Evolutionary conservation across 2,888 invertebrate species (phyloP).

Genomic region (Limenitis camilla): DNA sequence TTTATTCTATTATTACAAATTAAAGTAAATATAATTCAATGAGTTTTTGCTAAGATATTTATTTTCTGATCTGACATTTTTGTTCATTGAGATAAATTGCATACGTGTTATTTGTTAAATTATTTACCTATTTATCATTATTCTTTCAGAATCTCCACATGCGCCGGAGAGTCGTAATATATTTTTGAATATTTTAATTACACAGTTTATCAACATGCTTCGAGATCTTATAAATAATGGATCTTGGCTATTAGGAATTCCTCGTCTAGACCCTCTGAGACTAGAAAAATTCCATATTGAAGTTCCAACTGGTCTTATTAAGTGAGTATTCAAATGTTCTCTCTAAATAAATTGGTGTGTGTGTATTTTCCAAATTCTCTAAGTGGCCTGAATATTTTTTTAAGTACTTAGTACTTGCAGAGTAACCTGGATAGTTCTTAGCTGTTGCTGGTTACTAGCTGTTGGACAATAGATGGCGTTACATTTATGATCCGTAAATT

Average conservation of each 20-base stretch:
- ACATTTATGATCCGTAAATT: too few species aligned
- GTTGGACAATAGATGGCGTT: too few species aligned
- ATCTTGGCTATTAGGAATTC: conserved; percentile 39
- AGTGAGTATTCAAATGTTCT: conserved; percentile 36
- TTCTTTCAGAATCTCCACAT: conserved; percentile 16
- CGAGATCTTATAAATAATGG: conserved; percentile 50
- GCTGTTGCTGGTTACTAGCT: too few species aligned
- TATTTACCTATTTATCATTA: too few species aligned
- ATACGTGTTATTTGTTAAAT: too few species aligned
- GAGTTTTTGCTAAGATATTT: too few species aligned
- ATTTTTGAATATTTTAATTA: conserved; percentile 43
- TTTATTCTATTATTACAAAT: neutral
- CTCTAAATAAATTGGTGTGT: too few species aligned
- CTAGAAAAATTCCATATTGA: conserved; percentile 37
- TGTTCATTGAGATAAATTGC: neutral
- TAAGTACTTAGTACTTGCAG: too few species aligned
- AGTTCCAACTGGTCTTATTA: conserved; percentile 49
- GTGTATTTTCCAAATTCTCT: too few species aligned
- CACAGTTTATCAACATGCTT: conserved; percentile 42
- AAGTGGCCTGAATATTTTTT: too few species aligned
- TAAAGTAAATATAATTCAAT: neutral
- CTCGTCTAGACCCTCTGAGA: conserved; percentile 50
- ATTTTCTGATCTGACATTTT: neutral
- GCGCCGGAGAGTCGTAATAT: conserved; percentile 31
- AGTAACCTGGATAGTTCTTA: too few species aligned